A percentile compares a stretch with the other conserved stretches of the same genome.
Evolutionary conservation across 2,797 vertebrate species (phyloP).

Genomic region (Phrynocephalus guinanensis): DNA sequence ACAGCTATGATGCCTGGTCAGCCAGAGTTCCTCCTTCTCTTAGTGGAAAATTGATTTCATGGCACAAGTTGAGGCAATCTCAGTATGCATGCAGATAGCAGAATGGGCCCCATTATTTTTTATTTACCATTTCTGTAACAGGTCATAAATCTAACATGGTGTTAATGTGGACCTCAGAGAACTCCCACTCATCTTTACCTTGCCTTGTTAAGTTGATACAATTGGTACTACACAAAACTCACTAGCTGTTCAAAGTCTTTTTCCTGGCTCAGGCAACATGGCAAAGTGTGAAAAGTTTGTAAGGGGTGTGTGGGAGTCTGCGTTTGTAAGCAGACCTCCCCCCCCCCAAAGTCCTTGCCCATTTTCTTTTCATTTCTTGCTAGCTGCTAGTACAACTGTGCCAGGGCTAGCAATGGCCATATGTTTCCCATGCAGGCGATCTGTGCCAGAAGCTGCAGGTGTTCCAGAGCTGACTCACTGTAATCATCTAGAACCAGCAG

Average conservation of each 20-base stretch:
- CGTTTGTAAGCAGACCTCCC: not conserved
- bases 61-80: not conserved
- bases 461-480: not conserved
- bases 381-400: not conserved
- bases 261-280: constrained; percentile 10
- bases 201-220: not conserved
- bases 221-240: not conserved
- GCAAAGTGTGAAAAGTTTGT: not conserved
- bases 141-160: constrained; percentile 32
- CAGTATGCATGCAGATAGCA: not conserved
- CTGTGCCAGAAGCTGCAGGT: not conserved
- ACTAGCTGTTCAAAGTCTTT: constrained; percentile 5
- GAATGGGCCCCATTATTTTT: not conserved
- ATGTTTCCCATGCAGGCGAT: not conserved
- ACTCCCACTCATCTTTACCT: constrained; percentile 23
- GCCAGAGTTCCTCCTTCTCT: not conserved
- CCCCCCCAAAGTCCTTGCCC: not conserved
- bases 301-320: constrained; percentile 19
- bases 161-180: constrained; percentile 42
- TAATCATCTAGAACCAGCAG: constrained; percentile 11
- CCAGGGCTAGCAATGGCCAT: constrained; percentile 2
- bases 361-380: not conserved
- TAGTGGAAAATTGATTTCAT: not conserved
- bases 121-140: constrained; percentile 17
- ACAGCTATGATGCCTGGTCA: not conserved